Percentiles rank a stretch among this genome's conserved stretches.
Conservation (phyloP, 1,140 invertebrate species). For the Aphidius ervi region DNA sequence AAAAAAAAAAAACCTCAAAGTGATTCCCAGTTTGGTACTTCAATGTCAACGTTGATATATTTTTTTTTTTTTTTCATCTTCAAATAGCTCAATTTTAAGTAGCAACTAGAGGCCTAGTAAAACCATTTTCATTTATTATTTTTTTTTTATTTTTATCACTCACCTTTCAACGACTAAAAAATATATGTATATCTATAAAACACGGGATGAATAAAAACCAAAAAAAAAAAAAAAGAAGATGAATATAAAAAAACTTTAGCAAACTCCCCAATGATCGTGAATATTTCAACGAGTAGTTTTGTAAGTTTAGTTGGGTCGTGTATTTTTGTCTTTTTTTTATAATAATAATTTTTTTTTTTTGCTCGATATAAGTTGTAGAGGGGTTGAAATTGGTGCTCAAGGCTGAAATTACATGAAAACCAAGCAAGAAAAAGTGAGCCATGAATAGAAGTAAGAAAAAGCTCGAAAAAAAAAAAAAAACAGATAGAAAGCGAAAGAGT, state of each 20-base stretch:
- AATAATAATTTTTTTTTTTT: no score
- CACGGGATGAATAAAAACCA: no score
- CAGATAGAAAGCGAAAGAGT: slow-evolving; percentile 5
- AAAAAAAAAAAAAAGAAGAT: background rate
- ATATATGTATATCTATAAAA: no score
- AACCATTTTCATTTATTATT: background rate
- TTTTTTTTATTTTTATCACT: background rate
- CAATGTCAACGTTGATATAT: background rate
- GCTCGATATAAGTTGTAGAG: background rate
- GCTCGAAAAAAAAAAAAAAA: background rate
- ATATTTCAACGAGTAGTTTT: slow-evolving; percentile 24
- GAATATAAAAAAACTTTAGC: background rate
- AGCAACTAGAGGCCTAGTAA: background rate
- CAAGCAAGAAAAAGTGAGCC: slow-evolving; percentile 7
- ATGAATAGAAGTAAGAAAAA: slow-evolving; percentile 9
- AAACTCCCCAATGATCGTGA: slow-evolving; percentile 11
- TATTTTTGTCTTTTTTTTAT: no score
- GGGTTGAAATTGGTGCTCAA: background rate
- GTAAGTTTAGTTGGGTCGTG: background rate
- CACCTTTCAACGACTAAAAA: background rate
- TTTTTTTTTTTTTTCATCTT: background rate
- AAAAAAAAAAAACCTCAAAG: background rate
- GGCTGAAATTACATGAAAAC: slow-evolving; percentile 11
- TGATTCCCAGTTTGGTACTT: slow-evolving; percentile 1
- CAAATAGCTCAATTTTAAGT: background rate